Percentiles rank a stretch among this genome's conserved stretches.
These are phyloP conservation scores for Helogale parvula DNA, from an alignment of 2,113 vertebrate genomes.

Conservation along the genomic window DNA sequence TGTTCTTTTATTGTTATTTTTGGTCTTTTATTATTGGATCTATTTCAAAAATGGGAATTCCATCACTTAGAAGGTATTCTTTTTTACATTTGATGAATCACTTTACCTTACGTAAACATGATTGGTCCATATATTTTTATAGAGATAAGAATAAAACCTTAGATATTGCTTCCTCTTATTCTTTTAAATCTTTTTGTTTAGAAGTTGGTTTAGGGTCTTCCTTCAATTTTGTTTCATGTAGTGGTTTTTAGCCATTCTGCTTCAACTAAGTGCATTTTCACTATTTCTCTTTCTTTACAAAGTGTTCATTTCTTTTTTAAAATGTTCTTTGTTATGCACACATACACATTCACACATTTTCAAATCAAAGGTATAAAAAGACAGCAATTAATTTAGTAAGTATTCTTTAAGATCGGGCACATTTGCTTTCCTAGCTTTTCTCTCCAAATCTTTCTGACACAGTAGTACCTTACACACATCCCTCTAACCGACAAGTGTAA, in stretches of 20 bases:
- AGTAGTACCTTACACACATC: not conserved
- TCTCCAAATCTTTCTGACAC: not conserved
- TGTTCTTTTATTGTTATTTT: not conserved
- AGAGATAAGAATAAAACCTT: too few relatives aligned
- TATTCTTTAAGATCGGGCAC: not conserved
- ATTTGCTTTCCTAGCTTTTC: not conserved
- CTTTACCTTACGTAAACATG: not conserved
- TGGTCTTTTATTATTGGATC: not conserved
- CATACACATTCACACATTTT: not conserved
- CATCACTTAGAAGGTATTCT: not conserved
- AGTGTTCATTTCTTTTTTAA: not conserved
- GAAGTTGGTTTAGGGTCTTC: too few relatives aligned
- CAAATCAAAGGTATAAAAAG: not conserved
- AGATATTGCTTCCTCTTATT: too few relatives aligned
- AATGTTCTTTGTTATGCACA: not conserved
- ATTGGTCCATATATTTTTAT: too few relatives aligned
- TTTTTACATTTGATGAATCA: not conserved
- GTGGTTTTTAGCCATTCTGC: too few relatives aligned
- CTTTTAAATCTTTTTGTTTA: too few relatives aligned
- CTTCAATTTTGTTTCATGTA: too few relatives aligned
- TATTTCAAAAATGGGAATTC: not conserved
- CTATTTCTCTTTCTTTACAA: too few relatives aligned
- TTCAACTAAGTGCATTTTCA: too few relatives aligned
- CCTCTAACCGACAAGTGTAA: not conserved
- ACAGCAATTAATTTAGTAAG: not conserved